Evolutionary conservation across 2,888 invertebrate genomes (phyloP).

Genomic region (Acanthoscelides obtectus): DNA sequence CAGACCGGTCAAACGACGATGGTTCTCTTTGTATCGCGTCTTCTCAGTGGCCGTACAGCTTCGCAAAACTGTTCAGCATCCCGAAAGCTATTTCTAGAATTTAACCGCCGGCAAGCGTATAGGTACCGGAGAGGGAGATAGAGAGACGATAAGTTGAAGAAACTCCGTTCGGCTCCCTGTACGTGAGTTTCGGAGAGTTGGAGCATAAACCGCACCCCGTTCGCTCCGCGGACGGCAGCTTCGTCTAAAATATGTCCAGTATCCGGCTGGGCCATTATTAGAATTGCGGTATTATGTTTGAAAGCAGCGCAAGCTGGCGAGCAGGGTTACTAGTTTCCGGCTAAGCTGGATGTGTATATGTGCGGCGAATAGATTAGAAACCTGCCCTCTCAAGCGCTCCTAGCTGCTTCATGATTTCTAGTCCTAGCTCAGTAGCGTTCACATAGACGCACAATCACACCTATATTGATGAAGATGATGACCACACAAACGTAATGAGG

Average conservation of each 20-base stretch:
- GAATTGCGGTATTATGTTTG: conserved; percentile 34
- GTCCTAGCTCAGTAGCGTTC: background rate
- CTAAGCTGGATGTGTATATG: conserved; percentile 26
- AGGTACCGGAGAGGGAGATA: background rate
- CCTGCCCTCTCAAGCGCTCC: conserved; percentile 1
- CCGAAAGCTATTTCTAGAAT: background rate
- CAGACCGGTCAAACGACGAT: no score
- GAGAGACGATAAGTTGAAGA: conserved; percentile 9
- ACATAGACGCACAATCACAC: no score
- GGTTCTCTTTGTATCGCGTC: no score
- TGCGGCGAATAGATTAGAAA: conserved; percentile 34
- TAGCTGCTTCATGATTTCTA: background rate
- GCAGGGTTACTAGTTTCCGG: conserved; percentile 31
- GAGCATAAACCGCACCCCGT: conserved; percentile 23
- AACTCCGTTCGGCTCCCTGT: conserved; percentile 7
- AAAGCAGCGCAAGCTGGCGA: conserved; percentile 20
- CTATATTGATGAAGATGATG: no score
- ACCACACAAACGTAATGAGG: no score
- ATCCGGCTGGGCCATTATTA: conserved; percentile 33
- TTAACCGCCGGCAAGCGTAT: background rate
- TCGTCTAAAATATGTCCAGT: conserved; percentile 33
- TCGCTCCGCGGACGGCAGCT: conserved; percentile 9
- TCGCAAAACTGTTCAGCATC: background rate
- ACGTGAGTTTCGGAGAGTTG: conserved; percentile 7
- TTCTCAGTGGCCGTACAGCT: no score